Evolutionary conservation across 2,113 vertebrate genomes (phyloP).

Genomic region (Xiphorhynchus elegans): DNA sequence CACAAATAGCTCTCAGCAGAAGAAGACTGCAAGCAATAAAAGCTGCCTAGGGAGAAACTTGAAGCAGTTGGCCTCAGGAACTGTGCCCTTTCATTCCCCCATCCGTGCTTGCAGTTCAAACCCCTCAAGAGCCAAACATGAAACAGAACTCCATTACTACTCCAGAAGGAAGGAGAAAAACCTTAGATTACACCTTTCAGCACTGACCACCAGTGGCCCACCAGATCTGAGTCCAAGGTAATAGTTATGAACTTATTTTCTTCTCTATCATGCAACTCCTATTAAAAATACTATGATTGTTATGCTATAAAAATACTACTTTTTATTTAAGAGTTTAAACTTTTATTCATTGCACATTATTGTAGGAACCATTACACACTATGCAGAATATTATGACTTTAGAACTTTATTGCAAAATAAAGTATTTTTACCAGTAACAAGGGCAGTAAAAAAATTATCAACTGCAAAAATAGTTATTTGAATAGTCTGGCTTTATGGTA

Average conservation of each 20-base stretch:
- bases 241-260: neutral
- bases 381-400: neutral
- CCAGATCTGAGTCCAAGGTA: conserved; percentile 83
- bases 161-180: conserved; percentile 77
- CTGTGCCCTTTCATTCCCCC: conserved; percentile 79
- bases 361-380: neutral
- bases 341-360: neutral
- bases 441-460: neutral
- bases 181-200: conserved; percentile 75
- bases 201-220: conserved; percentile 64
- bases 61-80: conserved; percentile 80
- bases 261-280: neutral
- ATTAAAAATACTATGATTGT: neutral
- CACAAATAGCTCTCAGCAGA: conserved; percentile 66
- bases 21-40: conserved; percentile 72
- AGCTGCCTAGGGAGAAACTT: conserved; percentile 77
- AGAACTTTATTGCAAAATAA: neutral
- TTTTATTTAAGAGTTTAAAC: neutral
- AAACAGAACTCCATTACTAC: conserved; percentile 67
- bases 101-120: conserved; percentile 74
- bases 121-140: conserved; percentile 69
- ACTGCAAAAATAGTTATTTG: neutral
- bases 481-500: neutral
- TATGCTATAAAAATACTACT: neutral
- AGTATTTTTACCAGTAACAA: neutral